These are phyloP conservation scores for Agrilus cyanescens DNA, from an alignment of 2,888 invertebrate genomes.

Conservation along the genomic window DNA sequence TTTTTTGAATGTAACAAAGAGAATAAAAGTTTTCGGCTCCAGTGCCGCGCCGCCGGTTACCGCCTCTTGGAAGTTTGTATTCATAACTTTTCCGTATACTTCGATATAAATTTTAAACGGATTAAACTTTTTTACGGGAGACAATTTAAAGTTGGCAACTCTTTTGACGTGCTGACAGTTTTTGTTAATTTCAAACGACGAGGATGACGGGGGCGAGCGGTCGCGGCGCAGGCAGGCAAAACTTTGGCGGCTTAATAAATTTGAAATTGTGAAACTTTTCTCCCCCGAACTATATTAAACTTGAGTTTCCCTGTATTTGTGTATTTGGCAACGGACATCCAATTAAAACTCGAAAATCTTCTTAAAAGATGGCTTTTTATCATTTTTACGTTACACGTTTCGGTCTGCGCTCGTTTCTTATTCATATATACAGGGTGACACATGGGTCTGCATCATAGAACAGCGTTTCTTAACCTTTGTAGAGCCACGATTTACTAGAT, in stretches of 20 bases:
- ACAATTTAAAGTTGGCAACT: constrained; percentile 26
- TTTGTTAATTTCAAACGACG: constrained; percentile 16
- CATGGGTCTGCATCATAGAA: too few relatives aligned
- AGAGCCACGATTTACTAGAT: too few relatives aligned
- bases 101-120: constrained; percentile 33
- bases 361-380: too few relatives aligned
- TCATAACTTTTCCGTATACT: constrained; percentile 23
- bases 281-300: constrained; percentile 6
- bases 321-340: too few relatives aligned
- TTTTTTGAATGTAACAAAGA: constrained; percentile 13
- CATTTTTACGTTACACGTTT: too few relatives aligned
- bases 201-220: not conserved
- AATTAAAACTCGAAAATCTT: too few relatives aligned
- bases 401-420: too few relatives aligned
- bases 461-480: too few relatives aligned
- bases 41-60: constrained; percentile 3
- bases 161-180: constrained; percentile 19
- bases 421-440: too few relatives aligned
- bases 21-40: constrained; percentile 24
- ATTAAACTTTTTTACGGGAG: constrained; percentile 29
- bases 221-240: constrained; percentile 11
- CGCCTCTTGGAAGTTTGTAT: constrained; percentile 18
- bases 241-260: constrained; percentile 12
- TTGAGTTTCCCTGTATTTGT: too few relatives aligned
- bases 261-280: constrained; percentile 15